Evolutionary conservation across 2,797 vertebrate genomes (phyloP).

Genomic region (Pangasius larnaudii): DNA sequence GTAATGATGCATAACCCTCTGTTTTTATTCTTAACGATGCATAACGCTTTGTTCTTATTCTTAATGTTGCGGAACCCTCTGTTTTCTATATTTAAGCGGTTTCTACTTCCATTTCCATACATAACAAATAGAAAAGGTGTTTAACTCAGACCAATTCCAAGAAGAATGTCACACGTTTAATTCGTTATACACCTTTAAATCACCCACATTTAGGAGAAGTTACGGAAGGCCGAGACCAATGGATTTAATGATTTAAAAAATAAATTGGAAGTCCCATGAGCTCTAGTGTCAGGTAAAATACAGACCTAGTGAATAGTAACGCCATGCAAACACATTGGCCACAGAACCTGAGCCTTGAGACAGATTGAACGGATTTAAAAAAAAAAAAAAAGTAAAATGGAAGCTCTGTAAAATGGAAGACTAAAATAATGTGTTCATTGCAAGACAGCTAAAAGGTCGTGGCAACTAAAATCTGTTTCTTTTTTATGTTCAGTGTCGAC

Average conservation of each 20-base stretch:
- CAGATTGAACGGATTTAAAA: background rate
- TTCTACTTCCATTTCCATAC: background rate
- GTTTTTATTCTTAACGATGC: background rate
- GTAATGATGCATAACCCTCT: background rate
- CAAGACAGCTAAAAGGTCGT: background rate
- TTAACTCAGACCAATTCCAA: background rate
- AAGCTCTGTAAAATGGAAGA: background rate
- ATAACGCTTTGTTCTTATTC: background rate
- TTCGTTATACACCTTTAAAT: background rate
- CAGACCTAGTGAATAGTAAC: background rate
- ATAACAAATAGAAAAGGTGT: background rate
- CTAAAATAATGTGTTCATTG: background rate
- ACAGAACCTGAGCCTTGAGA: background rate
- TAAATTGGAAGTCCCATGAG: background rate
- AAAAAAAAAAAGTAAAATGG: background rate
- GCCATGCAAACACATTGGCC: background rate
- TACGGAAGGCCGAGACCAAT: background rate
- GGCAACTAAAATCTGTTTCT: background rate
- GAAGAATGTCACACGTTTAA: background rate
- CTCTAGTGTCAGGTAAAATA: background rate
- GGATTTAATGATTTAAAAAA: background rate
- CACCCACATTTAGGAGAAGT: background rate
- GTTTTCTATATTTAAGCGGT: conserved; percentile 16
- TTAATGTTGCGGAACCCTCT: background rate
- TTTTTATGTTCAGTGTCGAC: background rate